Evolutionary conservation across 2,113 vertebrate species (phyloP).

Genomic region (Heterochromis multidens): DNA sequence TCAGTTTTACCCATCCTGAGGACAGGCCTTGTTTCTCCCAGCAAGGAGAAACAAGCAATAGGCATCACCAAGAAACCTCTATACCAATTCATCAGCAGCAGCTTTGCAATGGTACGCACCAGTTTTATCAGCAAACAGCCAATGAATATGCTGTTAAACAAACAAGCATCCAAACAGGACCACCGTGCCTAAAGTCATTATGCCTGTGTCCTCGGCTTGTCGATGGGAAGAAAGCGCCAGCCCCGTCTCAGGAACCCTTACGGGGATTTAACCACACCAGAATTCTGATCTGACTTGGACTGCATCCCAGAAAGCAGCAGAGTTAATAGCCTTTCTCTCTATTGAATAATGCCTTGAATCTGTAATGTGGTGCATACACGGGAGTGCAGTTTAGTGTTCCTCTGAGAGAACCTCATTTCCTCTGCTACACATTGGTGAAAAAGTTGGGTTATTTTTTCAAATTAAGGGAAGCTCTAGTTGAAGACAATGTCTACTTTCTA

Average conservation of each 20-base stretch:
- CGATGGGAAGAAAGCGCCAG: conserved; percentile 50
- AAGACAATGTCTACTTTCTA: not conserved
- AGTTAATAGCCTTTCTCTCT: conserved; percentile 73
- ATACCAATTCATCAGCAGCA: conserved; percentile 32
- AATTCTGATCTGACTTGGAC: conserved; percentile 71
- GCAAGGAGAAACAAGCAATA: conserved; percentile 28
- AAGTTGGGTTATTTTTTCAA: conserved; percentile 55
- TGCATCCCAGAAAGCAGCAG: conserved; percentile 65
- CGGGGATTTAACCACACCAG: conserved; percentile 68
- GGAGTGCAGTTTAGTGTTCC: conserved; percentile 65
- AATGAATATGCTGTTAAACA: conserved; percentile 68
- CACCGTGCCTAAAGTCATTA: conserved; percentile 66
- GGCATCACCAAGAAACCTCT: conserved; percentile 2
- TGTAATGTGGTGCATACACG: conserved; percentile 65
- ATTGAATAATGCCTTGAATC: conserved; percentile 76
- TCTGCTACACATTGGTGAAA: conserved; percentile 43
- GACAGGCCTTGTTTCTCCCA: not conserved
- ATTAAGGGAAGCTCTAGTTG: conserved; percentile 22
- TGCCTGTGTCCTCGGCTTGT: conserved; percentile 41
- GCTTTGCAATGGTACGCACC: conserved; percentile 24
- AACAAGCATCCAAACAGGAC: conserved; percentile 63
- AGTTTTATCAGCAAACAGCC: conserved; percentile 63
- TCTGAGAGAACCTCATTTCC: conserved; percentile 67
- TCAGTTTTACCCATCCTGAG: conserved; percentile 43
- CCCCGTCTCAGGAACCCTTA: conserved; percentile 64